Evolutionary conservation across 2,888 invertebrate species (phyloP), one percentile per base, ranked within the genome.

Genomic region (Hydriomena furcata): DNA sequence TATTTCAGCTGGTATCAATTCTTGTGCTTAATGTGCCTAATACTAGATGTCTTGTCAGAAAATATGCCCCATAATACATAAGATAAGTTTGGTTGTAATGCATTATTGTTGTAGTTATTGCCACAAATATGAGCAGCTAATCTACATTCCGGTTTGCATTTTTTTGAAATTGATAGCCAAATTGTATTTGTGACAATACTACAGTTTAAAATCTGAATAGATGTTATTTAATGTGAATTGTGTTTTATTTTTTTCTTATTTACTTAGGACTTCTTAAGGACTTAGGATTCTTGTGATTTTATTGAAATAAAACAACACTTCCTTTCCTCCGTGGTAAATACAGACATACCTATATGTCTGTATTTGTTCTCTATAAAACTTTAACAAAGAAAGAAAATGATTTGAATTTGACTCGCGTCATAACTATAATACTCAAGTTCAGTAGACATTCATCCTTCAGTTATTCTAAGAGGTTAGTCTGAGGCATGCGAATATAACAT

Each of bases 71-170:
- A 40, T 44, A 51, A 17, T 34, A 34, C 28, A 17, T 34, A 35
- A 21, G 10, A 21, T 38, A 34, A 40, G 34, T 49, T 48, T 41
- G 23, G 27, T 44, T 44, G 25, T 35, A 36, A 27, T 40, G 17
- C 21, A 34, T 32, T 11, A 23, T 5, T n/a, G 44, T n/a, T 43
- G 20, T 30, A 35, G 28, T 27, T 51, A 63, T 63, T 61, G 67
- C 61, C 63, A 61, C 58, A 58, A 51, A 62, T 62, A 60, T 52
- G 10, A 43, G 42, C 50, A 37, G 43, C 56, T 43, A 54, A 60
- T 55, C 55, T 58, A 70, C 74, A 76, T 75, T 76, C 74, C 76
- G 59, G 51, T 63, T 52, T 59, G 49, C 48, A 58, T 46, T 35
- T 58, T 60, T 60, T 61, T 50, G 46, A 56, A 56, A 63, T 45